Base-by-base conservation (phyloP, 2,888 invertebrate genomes). In the Biston stratarius region DNA sequence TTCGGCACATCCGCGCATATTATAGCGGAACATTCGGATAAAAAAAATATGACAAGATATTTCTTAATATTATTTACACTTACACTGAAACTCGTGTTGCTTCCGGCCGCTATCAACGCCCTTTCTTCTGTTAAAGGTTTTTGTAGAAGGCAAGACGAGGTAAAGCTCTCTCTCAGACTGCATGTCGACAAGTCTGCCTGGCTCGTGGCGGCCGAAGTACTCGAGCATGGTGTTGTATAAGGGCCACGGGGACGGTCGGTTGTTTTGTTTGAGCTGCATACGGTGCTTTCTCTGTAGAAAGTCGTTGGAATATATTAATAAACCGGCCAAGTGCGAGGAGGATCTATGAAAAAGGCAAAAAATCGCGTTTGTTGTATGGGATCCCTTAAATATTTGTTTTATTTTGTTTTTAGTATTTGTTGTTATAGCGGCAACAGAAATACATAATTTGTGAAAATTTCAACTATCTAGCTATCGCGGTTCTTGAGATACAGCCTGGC, bases 11-110 rank as follows among this genome's bases (percentile, higher is more conserved):
- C n/a, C n/a, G n/a, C n/a, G n/a, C n/a, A n/a, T n/a, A n/a, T n/a
- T n/a, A n/a, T n/a, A n/a, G n/a, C n/a, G n/a, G n/a, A n/a, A n/a
- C n/a, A n/a, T n/a, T n/a, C n/a, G n/a, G n/a, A n/a, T n/a, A n/a
- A n/a, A 44, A 12, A 12, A 11, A 5, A 44, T 0, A 6, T 12
- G 0, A 44, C 3, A 40, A 40, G 9, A 11, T 40, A 9, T 42
- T 5, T 44, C 67, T 34, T 59, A 36, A 53, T 52, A 52, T 14
- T 15, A n/a, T n/a, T n/a, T 10, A 12, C 5, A 83, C 89, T 88
- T 75, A 93, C 93, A 94, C 67, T 90, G 89, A 78, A 93, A 93
- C 58, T 91, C 92, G 24, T 74, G 78, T 62, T 82, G 84, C 57
- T 81, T 82, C n/a, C 84, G 84, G 70, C 81, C 80, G 8, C 67